Evolutionary conservation across 2,888 invertebrate genomes (phyloP).

Genomic region (Tiliacea aurago): DNA sequence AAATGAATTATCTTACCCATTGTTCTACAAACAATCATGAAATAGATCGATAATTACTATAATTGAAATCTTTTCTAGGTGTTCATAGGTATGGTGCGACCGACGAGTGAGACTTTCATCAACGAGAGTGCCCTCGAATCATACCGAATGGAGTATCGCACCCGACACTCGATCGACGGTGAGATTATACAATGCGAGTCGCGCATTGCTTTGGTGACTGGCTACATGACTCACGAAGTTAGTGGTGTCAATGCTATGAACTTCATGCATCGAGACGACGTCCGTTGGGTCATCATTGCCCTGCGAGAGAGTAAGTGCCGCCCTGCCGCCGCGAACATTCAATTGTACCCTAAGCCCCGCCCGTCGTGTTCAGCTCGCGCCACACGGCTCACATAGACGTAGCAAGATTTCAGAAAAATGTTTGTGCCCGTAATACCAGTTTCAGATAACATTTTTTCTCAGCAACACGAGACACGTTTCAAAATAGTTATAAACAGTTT

Average conservation of each 20-base stretch:
- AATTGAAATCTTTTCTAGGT: conserved; percentile 74
- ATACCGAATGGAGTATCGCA: conserved; percentile 95
- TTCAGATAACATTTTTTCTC: background rate
- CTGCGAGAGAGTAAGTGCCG: conserved; percentile 92
- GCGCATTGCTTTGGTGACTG: conserved; percentile 96
- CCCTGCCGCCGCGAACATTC: conserved; percentile 59
- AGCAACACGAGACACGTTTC: conserved; percentile 10
- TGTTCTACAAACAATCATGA: conserved; percentile 31
- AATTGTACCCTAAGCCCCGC: conserved; percentile 21
- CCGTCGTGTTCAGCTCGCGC: conserved; percentile 18
- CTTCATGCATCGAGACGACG: conserved; percentile 97
- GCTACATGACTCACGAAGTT: conserved; percentile 96
- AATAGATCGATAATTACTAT: conserved; percentile 35
- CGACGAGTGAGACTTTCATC: conserved; percentile 91
- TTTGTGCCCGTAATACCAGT: background rate
- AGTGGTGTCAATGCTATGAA: conserved; percentile 96
- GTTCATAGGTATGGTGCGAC: conserved; percentile 93
- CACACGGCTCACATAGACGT: background rate
- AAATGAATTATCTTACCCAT: conserved; percentile 21
- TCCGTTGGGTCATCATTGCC: conserved; percentile 96
- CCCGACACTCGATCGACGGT: conserved; percentile 96
- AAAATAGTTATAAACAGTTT: background rate
- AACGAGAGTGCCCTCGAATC: conserved; percentile 81
- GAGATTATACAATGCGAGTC: conserved; percentile 97
- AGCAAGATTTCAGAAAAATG: conserved; percentile 17